These are phyloP conservation scores for Malurus cyaneus DNA, from an alignment of 2,113 vertebrate genomes.

Conservation along the genomic window DNA sequence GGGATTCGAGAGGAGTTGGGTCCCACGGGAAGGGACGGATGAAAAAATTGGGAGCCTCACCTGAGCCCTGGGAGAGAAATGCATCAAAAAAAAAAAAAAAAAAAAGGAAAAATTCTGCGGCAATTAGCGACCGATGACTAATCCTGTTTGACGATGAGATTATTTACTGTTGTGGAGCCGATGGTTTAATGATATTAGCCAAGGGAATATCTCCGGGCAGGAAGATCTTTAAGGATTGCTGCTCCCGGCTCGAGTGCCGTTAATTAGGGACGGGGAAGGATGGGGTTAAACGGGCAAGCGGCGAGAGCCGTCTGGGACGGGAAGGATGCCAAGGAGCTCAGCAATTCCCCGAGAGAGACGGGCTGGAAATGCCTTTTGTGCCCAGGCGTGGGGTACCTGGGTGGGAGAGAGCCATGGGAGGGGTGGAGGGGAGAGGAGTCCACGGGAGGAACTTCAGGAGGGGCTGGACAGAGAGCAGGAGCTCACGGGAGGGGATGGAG, in stretches of 20 bases:
- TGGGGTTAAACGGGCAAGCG: not conserved
- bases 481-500: no score
- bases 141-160: not conserved
- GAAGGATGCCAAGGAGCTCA: no score
- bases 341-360: no score
- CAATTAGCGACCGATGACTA: not conserved
- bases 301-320: not conserved
- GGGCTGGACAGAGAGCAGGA: no score
- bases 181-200: not conserved
- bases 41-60: no score
- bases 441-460: no score
- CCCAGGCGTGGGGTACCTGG: no score
- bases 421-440: no score
- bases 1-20: no score
- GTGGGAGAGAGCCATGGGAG: no score
- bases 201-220: not conserved
- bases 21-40: no score
- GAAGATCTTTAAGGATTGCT: not conserved
- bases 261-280: not conserved
- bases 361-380: no score
- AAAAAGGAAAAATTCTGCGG: fast-evolving
- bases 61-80: not conserved
- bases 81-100: fast-evolving
- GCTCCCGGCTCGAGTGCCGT: not conserved
- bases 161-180: not conserved